phyloP scores from a whole-genome alignment of 2,797 vertebrate genomes.

The Clarias laeviceps region DNA sequence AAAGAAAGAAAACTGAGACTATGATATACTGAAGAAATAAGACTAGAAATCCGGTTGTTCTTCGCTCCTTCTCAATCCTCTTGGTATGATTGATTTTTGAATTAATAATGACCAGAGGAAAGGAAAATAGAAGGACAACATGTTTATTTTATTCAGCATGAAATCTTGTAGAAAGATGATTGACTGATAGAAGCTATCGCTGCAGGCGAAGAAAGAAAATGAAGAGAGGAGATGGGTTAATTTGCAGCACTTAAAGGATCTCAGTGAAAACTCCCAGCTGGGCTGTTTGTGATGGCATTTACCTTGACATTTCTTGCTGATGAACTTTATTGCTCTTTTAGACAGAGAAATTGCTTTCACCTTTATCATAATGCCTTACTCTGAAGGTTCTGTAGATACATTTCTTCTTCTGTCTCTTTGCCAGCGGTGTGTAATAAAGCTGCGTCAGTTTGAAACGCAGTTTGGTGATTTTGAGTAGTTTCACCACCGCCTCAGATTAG shows the following conservation, averaged over 20 bases:
- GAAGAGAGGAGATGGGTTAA: neutral
- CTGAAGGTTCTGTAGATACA: slow-evolving; percentile 23
- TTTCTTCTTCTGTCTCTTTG: slow-evolving; percentile 14
- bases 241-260: neutral
- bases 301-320: slow-evolving; percentile 34
- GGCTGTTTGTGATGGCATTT: slow-evolving; percentile 37
- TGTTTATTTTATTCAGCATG: slow-evolving; percentile 35
- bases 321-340: slow-evolving; percentile 36
- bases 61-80: slow-evolving; percentile 1
- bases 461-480: neutral
- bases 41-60: neutral
- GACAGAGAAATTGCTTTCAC: slow-evolving; percentile 33
- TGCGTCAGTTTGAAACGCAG: neutral
- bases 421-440: slow-evolving; percentile 6
- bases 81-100: slow-evolving; percentile 17
- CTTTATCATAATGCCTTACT: slow-evolving; percentile 22
- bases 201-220: neutral
- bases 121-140: slow-evolving; percentile 8
- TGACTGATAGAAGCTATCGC: slow-evolving; percentile 6
- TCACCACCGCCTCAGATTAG: neutral
- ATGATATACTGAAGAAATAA: neutral
- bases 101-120: neutral
- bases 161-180: slow-evolving; percentile 10
- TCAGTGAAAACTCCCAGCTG: slow-evolving; percentile 7
- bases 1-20: neutral